Percentiles rank a stretch among this genome's conserved stretches.
Evolutionary conservation across 2,888 invertebrate genomes (phyloP).

Genomic region (Galerucella calmariensis): DNA sequence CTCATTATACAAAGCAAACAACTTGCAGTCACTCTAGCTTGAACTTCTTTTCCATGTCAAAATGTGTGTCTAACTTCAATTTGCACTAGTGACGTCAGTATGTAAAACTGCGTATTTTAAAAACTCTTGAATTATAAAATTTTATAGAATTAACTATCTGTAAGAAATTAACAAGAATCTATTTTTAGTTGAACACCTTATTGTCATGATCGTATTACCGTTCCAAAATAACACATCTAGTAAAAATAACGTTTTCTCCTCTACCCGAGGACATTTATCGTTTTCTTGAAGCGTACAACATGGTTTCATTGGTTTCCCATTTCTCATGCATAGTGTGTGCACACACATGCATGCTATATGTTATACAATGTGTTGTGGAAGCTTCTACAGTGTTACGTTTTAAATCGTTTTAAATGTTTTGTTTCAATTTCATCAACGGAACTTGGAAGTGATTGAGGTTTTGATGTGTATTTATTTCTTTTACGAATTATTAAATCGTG

Average conservation of each 20-base stretch:
- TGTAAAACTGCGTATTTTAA: too few species aligned
- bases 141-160: too few species aligned
- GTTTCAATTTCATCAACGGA: constrained; percentile 10
- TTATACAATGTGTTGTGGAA: constrained; percentile 28
- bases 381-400: constrained; percentile 27
- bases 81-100: too few species aligned
- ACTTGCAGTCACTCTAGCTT: too few species aligned
- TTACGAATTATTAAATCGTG: background rate
- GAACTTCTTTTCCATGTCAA: too few species aligned
- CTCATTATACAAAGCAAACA: too few species aligned
- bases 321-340: constrained; percentile 12
- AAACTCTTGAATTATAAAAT: too few species aligned
- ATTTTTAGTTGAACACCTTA: too few species aligned
- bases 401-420: constrained; percentile 25
- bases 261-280: background rate
- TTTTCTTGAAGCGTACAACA: background rate
- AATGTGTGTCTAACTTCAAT: too few species aligned
- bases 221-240: background rate
- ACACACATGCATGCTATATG: constrained; percentile 19
- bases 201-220: background rate
- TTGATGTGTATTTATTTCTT: background rate
- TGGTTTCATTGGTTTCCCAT: constrained; percentile 39
- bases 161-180: too few species aligned
- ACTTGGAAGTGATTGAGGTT: constrained; percentile 5
- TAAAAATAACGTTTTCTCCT: background rate